These are phyloP conservation scores for Ceyx margarethae DNA, from an alignment of 2,113 vertebrate genomes.

Conservation along the genomic window DNA sequence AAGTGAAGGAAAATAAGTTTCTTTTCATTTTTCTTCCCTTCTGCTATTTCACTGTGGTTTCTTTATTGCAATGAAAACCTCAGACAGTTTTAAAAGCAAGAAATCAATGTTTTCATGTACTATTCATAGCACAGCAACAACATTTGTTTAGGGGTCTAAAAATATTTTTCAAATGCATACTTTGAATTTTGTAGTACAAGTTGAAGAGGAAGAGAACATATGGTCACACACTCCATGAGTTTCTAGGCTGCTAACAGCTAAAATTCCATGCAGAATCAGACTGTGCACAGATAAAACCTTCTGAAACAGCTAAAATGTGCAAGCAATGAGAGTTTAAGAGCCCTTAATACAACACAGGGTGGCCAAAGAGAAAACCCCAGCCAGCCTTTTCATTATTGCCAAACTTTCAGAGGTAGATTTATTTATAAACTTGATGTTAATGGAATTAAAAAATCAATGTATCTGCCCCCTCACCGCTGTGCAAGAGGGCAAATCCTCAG, in stretches of 20 bases:
- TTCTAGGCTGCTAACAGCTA: constrained; percentile 39
- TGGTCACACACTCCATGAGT: constrained; percentile 50
- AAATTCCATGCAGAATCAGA: constrained; percentile 22
- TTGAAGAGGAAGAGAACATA: constrained; percentile 59
- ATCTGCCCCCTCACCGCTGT: not conserved
- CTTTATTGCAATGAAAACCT: constrained; percentile 29
- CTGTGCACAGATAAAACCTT: constrained; percentile 31
- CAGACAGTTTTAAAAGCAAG: not conserved
- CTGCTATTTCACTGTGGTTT: not conserved
- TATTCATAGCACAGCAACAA: constrained; percentile 54
- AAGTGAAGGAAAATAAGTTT: not conserved
- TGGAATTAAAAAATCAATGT: constrained; percentile 12
- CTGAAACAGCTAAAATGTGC: constrained; percentile 43
- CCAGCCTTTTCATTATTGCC: not conserved
- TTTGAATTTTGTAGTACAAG: constrained; percentile 62
- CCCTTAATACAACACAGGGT: constrained; percentile 12
- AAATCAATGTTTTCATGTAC: constrained; percentile 15
- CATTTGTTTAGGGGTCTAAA: constrained; percentile 62
- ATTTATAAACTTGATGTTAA: constrained; percentile 27
- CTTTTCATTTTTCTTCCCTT: not conserved
- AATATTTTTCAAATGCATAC: constrained; percentile 63
- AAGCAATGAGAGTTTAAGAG: constrained; percentile 4
- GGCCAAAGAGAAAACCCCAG: not conserved
- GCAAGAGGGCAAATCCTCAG: not conserved
- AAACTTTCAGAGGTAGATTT: constrained; percentile 2